Evolutionary conservation across 1,140 invertebrate species (phyloP).

Genomic region (Panonychus citri): DNA sequence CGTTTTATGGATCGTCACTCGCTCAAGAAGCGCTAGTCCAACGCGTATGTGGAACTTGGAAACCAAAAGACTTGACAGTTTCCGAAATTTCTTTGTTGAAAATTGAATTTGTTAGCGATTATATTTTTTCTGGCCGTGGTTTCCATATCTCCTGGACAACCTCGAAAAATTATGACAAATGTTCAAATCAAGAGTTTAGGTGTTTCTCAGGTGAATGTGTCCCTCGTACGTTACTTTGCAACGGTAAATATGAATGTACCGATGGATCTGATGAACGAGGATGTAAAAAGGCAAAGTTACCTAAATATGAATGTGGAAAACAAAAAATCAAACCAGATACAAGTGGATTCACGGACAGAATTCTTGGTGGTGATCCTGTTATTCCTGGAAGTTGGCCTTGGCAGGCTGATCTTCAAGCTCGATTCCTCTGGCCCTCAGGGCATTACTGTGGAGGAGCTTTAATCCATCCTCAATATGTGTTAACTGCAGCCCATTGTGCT

Average conservation of each 20-base stretch:
- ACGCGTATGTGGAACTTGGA: neutral
- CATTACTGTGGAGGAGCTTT: neutral
- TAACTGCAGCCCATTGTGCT: slow-evolving; percentile 21
- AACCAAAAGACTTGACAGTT: neutral
- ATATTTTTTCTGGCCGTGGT: neutral
- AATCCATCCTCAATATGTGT: neutral
- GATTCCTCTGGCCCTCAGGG: slow-evolving; percentile 5
- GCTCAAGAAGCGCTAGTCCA: neutral
- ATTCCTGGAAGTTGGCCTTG: slow-evolving; percentile 21
- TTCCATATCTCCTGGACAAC: neutral
- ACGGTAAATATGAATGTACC: slow-evolving; percentile 67
- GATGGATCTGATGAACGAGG: slow-evolving; percentile 52
- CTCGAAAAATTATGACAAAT: neutral
- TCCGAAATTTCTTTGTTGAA: neutral
- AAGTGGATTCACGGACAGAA: slow-evolving; percentile 10
- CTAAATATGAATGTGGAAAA: neutral
- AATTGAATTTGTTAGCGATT: neutral
- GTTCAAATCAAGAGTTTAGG: neutral
- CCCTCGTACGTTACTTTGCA: slow-evolving; percentile 37
- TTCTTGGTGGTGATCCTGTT: slow-evolving; percentile 21
- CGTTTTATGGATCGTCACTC: neutral
- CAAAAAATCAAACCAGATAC: neutral
- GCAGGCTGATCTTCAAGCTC: slow-evolving; percentile 18
- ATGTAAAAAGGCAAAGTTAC: neutral
- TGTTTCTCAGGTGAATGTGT: neutral